Conservation (phyloP, 2,888 invertebrate genomes). For the Drosophila planitibia region DNA sequence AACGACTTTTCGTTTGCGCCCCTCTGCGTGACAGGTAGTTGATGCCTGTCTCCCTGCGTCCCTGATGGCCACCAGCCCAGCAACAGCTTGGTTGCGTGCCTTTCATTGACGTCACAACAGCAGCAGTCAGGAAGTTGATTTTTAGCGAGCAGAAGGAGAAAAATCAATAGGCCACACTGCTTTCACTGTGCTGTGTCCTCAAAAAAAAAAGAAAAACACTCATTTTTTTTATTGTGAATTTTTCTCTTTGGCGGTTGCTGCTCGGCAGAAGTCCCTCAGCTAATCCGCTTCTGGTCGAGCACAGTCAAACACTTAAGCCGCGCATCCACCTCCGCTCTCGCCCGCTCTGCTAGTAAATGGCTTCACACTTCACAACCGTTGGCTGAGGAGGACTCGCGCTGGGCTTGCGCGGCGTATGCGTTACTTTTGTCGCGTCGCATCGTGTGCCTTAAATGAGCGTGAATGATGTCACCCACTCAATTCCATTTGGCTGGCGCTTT, state of each 20-base stretch:
- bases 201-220: slow-evolving; percentile 15
- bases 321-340: not conserved
- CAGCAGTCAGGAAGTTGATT: slow-evolving; percentile 55
- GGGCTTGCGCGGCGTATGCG: slow-evolving; percentile 63
- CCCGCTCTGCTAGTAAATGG: slow-evolving; percentile 48
- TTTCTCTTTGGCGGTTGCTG: slow-evolving; percentile 31
- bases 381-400: slow-evolving; percentile 31
- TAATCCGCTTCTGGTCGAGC: slow-evolving; percentile 70
- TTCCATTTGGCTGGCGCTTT: slow-evolving; percentile 71
- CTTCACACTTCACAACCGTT: slow-evolving; percentile 65
- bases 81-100: slow-evolving; percentile 24
- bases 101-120: slow-evolving; percentile 67
- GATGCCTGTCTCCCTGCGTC: too few species aligned
- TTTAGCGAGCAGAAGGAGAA: slow-evolving; percentile 33
- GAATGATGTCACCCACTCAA: slow-evolving; percentile 48
- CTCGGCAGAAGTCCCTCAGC: slow-evolving; percentile 53
- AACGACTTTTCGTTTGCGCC: slow-evolving; percentile 8
- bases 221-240: slow-evolving; percentile 21
- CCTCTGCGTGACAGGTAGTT: slow-evolving; percentile 6
- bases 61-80: not conserved
- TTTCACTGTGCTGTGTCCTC: slow-evolving; percentile 29
- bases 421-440: slow-evolving; percentile 29
- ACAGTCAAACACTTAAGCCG: slow-evolving; percentile 61
- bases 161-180: slow-evolving; percentile 66
- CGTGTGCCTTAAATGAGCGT: slow-evolving; percentile 17